Evolutionary conservation across 2,797 vertebrate genomes (phyloP), one percentile per base, ranked within the genome.

Genomic region (Poeciliopsis paucimaculata): DNA sequence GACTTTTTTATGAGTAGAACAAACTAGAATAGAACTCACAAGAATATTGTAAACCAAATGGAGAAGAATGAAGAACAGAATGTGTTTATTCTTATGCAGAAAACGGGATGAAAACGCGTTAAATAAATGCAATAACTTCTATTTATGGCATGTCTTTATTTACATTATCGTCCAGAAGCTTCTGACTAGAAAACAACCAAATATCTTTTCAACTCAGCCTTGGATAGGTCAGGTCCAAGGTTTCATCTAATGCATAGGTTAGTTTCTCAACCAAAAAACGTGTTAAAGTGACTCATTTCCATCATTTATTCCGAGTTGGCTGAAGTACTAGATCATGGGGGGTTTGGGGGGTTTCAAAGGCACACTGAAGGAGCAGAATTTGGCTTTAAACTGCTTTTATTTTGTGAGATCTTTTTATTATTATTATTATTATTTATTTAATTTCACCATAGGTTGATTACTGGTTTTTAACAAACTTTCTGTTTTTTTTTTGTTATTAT

Each of bases 1-100:
- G 3, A 80, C 79, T 77, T 82, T 77, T 79, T 73, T 51, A 41
- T 28, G 45, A 16, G 66, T 57, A 70, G 62, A 62, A 73, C 71
- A 41, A n/a, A 39, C 43, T 28, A 28, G 34, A 68, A 75, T 16
- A 77, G 13, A 80, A 55, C 6, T n/a, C 15, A 71, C 2, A 15
- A 71, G 20, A 26, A 34, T 34, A n/a, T 6, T 34, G 23, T 41
- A 31, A 49, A 31, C 31, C 9, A 49, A 49, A 57, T 4, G 31
- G 5, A 70, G 2, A 41, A 41, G 39, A 68, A 36, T 23, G 26
- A n/a, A 34, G 23, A 28, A 26, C 7, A 18, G 47, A 41, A 18
- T 20, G 36, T 11, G 8, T 28, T 16, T 49, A 68, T n/a, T 28
- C 26, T 41, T 10, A 3, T 20, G 5, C n/a, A 53, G 16, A 31